Evolutionary conservation across 64 coral and sea anemone genomes (phyloP), one percentile per base, ranked within the genome.

Genomic region (Montipora cactus): DNA sequence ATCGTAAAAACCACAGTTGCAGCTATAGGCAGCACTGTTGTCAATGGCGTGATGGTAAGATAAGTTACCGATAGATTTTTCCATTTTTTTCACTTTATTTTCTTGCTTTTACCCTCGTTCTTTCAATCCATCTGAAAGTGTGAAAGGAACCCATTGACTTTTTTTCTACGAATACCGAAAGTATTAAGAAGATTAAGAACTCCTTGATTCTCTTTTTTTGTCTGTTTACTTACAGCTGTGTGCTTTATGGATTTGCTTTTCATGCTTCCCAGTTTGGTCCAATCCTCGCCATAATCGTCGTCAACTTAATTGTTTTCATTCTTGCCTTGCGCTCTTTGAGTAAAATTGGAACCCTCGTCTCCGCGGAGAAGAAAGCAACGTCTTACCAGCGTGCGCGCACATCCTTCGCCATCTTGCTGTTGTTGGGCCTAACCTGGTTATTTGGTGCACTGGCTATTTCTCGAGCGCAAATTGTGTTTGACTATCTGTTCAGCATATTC

Each of bases 401-500:
- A 22, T 89, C 96, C 51, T 8, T 85, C 59, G 96, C 96, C 13
- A 95, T 98, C 47, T 75, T 98, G 79, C 69, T 90, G 72, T 90
- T 98, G 2, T 84, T 98, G 6, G 96, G 96, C 1, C 83, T 98
- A 1, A 98, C 96, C 1, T 98, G 96, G 96, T 3, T 92, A 6
- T 98, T 98, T 62, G 96, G 96, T 16, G 93, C 84, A 25, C 83
- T 98, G 14, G 92, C 96, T 0, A 81, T 98, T 68, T 90, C 83
- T 10, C 79, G 74, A 18, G 92, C 92, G 3, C 88, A 90, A 47
- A 8, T 98, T 11, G 62, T 91, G 55, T 95, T 98, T 77, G 96
- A 98, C 14, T 98, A 98, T 73, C 57, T 98, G 7, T 98, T 98
- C 89, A 94, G 96, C 52, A 95, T 98, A 47, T 98, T 95, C 64